Base-by-base conservation (phyloP, 2,888 invertebrate genomes). In the Diarsia dahlii region DNA sequence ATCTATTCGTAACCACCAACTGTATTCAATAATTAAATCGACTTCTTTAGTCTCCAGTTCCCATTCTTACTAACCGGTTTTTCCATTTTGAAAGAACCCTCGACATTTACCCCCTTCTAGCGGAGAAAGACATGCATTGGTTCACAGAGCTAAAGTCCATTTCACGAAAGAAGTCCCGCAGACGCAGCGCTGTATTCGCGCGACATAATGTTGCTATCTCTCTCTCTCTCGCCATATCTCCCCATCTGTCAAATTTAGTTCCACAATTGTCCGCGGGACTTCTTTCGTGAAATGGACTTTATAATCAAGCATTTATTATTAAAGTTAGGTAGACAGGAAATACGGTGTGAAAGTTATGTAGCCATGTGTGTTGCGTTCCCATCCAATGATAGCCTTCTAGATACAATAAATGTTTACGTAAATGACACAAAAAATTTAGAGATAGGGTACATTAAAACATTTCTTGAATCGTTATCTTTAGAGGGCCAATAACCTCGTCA, bases 401-500 rank as follows among this genome's bases (percentile, higher is more conserved):
- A 13, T 62, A 12, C n/a, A n/a, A n/a, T 39, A 39, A 2, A 39
- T 39, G 39, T 39, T 39, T 54, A 63, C 15, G 39, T 76, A 48
- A 71, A 28, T 34, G n/a, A 62, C 63, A 39, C 48, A 70, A 63
- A 48, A 48, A 46, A 52, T 0, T 0, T n/a, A 1, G 52, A 66
- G 66, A 45, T 60, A n/a, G n/a, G n/a, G n/a, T 52, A 46, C 20
- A 20, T 58, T 71, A 23, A 18, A 60, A 46, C 23, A 2, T 28
- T 28, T 28, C 54, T 76, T 48, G 10, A 45, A 34, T 60, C 46
- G 12, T 79, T 66, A 79, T 78, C 79, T 54, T 62, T 54, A 62
- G 18, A 52, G 78, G 54, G 60, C 28, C 74, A 66, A 50, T 79
- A 50, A 73, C 79, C 60, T 73, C 20, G 39, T 63, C 13, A 48